phyloP scores from a whole-genome alignment of 2,797 vertebrate genomes.

The Perdix hodgsoniae region DNA sequence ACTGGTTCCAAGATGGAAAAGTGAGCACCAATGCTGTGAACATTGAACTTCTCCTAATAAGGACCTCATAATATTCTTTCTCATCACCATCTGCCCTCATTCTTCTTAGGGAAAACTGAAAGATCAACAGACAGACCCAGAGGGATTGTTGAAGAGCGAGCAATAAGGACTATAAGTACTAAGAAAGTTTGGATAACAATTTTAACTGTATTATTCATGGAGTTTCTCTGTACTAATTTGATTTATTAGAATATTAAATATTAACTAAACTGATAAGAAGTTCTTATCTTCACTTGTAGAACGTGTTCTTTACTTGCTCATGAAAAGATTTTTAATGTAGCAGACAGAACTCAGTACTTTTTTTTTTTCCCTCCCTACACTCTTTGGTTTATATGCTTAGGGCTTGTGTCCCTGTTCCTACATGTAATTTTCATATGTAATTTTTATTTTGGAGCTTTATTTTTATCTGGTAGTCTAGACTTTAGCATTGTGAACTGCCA shows the following conservation, averaged over 20 bases:
- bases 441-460: not conserved
- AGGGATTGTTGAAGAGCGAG: fast-evolving
- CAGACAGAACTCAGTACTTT: not conserved
- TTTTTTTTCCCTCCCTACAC: not conserved
- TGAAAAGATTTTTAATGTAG: not conserved
- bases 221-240: not conserved
- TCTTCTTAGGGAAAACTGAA: not conserved
- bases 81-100: not conserved
- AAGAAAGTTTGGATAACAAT: not conserved
- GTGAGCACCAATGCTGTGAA: not conserved
- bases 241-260: not conserved
- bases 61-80: not conserved
- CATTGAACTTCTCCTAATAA: not conserved
- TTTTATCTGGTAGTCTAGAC: not conserved
- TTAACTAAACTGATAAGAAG: not conserved
- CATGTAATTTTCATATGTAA: fast-evolving
- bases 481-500: not conserved
- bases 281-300: not conserved
- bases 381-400: not conserved
- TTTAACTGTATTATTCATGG: not conserved
- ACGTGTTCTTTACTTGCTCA: not conserved
- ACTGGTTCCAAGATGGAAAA: fast-evolving
- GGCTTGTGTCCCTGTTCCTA: not conserved
- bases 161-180: not conserved
- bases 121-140: not conserved